Evolutionary conservation across 1,140 invertebrate genomes (phyloP).

Genomic region (Chrysoperla carnea): DNA sequence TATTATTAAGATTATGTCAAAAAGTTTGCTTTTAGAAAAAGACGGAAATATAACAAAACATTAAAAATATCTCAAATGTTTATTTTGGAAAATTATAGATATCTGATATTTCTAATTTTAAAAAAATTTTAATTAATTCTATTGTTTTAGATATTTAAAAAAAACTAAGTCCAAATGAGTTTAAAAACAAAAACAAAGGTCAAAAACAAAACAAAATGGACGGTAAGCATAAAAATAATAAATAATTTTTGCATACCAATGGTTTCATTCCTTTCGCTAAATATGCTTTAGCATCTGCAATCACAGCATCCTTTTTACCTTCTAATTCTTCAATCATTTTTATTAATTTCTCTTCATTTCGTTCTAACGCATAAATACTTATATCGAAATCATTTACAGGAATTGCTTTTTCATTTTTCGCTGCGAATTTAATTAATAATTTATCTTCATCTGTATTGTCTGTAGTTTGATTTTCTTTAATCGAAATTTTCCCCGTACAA

Average conservation of each 20-base stretch:
- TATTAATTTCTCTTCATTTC: slow-evolving; percentile 9
- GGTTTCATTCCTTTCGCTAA: slow-evolving; percentile 10
- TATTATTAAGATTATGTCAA: no score
- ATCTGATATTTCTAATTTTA: neutral
- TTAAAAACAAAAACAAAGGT: neutral
- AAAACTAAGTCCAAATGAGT: neutral
- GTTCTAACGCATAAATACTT: slow-evolving; percentile 8
- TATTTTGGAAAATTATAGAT: neutral
- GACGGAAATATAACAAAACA: no score
- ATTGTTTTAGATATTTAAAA: neutral
- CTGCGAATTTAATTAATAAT: neutral
- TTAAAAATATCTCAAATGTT: neutral
- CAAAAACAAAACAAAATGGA: neutral
- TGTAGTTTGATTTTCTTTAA: neutral
- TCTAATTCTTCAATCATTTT: slow-evolving; percentile 11
- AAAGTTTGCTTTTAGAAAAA: no score
- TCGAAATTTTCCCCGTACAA: neutral
- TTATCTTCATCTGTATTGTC: neutral
- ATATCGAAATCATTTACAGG: slow-evolving; percentile 5
- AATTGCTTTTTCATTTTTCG: neutral
- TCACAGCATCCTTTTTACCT: slow-evolving; percentile 8
- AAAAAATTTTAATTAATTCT: neutral
- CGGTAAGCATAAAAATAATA: neutral
- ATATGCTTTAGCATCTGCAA: slow-evolving; percentile 10
- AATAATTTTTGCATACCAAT: slow-evolving; percentile 2